phyloP scores from a whole-genome alignment of 2,113 vertebrate genomes.

The Rallus limicola region DNA sequence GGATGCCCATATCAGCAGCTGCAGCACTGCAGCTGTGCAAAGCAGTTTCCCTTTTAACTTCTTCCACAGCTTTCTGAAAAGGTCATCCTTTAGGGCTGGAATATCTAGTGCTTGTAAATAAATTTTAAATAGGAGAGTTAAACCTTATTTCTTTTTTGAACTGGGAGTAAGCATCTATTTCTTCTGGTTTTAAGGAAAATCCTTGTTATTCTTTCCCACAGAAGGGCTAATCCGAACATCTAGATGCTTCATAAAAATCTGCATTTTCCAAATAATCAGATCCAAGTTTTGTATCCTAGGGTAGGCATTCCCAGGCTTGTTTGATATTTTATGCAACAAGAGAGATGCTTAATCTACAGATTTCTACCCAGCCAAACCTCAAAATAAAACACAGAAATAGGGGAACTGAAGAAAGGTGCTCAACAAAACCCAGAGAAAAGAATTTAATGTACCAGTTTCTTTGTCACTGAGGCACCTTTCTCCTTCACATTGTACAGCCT shows the following conservation, averaged over 20 bases:
- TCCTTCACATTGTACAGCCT: not conserved
- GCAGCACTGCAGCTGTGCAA: not conserved
- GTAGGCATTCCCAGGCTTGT: not conserved
- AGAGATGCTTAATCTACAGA: not conserved
- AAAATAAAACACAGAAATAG: not conserved
- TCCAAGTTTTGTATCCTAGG: not conserved
- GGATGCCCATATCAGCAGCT: not conserved
- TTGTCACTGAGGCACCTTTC: not conserved
- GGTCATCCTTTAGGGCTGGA: not conserved
- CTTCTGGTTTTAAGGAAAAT: not conserved
- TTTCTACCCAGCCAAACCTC: not conserved
- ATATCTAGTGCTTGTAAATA: not conserved
- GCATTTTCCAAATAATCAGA: not conserved
- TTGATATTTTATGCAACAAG: not conserved
- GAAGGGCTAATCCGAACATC: not conserved
- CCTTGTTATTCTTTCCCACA: not conserved
- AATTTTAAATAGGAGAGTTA: not conserved
- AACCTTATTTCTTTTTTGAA: not conserved
- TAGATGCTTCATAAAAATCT: not conserved
- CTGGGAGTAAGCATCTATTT: not conserved
- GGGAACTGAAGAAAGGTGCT: not conserved
- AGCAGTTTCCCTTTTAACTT: constrained; percentile 22
- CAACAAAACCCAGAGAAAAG: not conserved
- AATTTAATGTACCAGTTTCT: not conserved
- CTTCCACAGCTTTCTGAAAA: not conserved